Evolutionary conservation across 2,113 vertebrate genomes (phyloP), one percentile per base, ranked within the genome.

Genomic region (Aspidoscelis tigris): DNA sequence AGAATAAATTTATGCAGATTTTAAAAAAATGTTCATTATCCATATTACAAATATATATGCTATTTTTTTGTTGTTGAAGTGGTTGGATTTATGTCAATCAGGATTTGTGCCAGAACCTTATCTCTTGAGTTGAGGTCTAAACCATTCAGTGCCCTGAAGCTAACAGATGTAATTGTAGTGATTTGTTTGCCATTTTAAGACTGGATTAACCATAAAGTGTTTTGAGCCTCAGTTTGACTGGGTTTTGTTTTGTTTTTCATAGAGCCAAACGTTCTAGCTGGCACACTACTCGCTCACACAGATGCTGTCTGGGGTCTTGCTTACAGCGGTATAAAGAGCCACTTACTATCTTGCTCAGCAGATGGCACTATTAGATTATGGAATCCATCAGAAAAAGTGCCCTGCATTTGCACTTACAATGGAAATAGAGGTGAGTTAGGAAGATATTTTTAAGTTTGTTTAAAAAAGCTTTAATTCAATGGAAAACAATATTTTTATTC

Each of bases 281-380:
- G 98, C 83, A 97, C 98, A 86, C 97, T 99, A 96, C 70, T 94
- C 92, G 98, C 96, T 70, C 99, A 99, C 93, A 96, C 96, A 68
- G 98, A 99, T 91, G 98, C 98, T 24, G 98, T 99, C 92, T 99
- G 99, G 98, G 97, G 97, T 91, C 95, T 99, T 94, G 96, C 98
- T 55, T 99, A 98, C 93, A 99, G 98, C 41, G 97, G 97, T 88
- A 97, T 98, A 95, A 99, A 99, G 95, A 98, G 97, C 95, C 97
- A 97, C 10, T 97, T 99, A 92, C 96, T 99, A 41, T 99, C 99
- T 90, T 99, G 98, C 93, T 99, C 99, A 73, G 98, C 98, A 85
- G 99, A 99, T 86, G 99, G 99, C 93, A 99, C 97, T 81, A 94
- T 99, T 92, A 98, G 98, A 85, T 96, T 99, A 89, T 99, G 98